Conservation (phyloP, 2,113 vertebrate genomes). For the Myodes glareolus region DNA sequence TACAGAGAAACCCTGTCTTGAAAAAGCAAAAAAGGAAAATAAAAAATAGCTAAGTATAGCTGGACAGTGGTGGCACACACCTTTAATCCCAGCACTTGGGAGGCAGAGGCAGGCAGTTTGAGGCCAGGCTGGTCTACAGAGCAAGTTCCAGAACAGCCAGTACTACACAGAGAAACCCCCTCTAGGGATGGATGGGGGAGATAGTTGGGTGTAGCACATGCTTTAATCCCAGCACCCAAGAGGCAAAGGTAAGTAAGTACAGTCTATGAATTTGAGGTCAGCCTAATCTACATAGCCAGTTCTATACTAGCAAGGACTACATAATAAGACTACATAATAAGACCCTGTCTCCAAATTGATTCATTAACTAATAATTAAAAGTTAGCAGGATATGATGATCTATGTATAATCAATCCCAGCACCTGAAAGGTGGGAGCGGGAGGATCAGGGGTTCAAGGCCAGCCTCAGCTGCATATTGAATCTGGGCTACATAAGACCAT, state of each 20-base stretch:
- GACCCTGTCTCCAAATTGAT: neutral
- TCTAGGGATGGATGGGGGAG: too few relatives aligned
- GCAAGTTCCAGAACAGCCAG: neutral
- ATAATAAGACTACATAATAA: neutral
- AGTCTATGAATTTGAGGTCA: neutral
- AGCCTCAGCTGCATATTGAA: neutral
- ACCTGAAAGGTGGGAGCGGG: neutral
- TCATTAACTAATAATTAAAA: neutral
- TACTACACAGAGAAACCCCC: neutral
- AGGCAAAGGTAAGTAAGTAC: neutral
- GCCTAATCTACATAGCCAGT: neutral
- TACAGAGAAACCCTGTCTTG: neutral
- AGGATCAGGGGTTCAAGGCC: neutral
- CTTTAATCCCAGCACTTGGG: neutral
- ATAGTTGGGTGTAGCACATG: neutral
- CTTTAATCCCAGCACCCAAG: neutral
- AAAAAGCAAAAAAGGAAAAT: too few relatives aligned
- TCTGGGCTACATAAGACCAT: neutral
- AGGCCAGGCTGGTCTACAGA: neutral
- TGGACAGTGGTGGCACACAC: neutral
- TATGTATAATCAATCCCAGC: neutral
- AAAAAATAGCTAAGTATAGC: neutral
- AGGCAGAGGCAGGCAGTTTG: neutral
- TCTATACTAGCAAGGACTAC: neutral
- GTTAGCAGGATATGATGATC: neutral